Percentiles rank a stretch among this genome's conserved stretches.
Conservation (phyloP, 2,888 invertebrate species). For the Apocheima hispidaria region DNA sequence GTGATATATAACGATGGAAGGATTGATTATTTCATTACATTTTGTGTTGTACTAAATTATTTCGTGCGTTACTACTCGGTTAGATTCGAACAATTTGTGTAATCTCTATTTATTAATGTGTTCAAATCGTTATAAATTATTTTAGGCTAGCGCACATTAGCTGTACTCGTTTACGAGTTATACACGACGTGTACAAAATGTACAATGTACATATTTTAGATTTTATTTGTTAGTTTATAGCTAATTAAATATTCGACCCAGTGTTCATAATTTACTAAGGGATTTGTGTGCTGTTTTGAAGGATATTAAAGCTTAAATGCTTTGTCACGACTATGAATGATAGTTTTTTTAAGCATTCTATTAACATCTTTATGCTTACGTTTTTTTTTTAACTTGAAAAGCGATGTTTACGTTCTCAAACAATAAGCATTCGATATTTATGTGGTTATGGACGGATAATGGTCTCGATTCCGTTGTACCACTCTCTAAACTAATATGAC, state of each 20-base stretch:
- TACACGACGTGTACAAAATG: constrained; percentile 65
- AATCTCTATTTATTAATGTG: constrained; percentile 68
- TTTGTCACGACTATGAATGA: no score
- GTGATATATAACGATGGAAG: constrained; percentile 74
- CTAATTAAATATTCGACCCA: constrained; percentile 38
- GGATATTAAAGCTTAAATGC: constrained; percentile 19
- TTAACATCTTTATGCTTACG: not conserved
- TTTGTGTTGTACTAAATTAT: constrained; percentile 53
- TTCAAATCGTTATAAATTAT: constrained; percentile 57
- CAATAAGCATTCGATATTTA: no score
- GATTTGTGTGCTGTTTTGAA: constrained; percentile 27
- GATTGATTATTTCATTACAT: constrained; percentile 60
- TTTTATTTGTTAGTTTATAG: constrained; percentile 60
- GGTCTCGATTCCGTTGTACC: no score
- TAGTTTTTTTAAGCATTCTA: not conserved
- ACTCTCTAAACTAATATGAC: no score
- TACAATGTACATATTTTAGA: constrained; percentile 65
- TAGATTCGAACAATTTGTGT: constrained; percentile 50
- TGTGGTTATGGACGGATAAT: no score
- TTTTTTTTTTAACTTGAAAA: not conserved
- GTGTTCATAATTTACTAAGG: constrained; percentile 37
- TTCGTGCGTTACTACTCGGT: constrained; percentile 33
- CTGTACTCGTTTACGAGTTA: constrained; percentile 46
- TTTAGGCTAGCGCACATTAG: constrained; percentile 48
- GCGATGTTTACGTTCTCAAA: no score